Conservation (phyloP, 2,113 vertebrate genomes). For the Porphyrio hochstetteri region DNA sequence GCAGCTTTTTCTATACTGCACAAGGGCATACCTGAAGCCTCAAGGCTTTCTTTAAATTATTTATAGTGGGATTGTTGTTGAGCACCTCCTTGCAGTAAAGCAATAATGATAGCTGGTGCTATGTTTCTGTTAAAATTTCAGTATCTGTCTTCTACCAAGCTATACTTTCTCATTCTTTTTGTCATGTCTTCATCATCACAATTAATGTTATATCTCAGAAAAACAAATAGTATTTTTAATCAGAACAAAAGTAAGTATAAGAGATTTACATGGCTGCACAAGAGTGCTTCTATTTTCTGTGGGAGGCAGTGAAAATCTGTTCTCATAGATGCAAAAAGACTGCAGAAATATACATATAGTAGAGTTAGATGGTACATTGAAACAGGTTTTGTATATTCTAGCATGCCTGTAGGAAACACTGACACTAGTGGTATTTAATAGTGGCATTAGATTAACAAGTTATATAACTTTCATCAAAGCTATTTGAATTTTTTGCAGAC, state of each 20-base stretch:
- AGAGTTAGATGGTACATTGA: background rate
- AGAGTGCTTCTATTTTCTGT: background rate
- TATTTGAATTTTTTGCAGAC: background rate
- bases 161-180: background rate
- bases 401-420: background rate
- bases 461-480: background rate
- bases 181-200: background rate
- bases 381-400: background rate
- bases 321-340: background rate
- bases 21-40: background rate
- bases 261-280: background rate
- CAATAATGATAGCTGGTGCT: background rate
- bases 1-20: background rate
- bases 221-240: background rate
- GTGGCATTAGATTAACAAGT: background rate
- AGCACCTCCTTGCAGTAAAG: background rate
- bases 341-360: background rate
- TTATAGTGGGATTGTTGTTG: background rate
- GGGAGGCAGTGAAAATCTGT: background rate
- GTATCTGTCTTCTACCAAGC: accelerated
- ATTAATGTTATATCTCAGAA: background rate
- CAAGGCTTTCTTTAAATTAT: background rate
- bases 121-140: background rate
- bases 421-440: background rate
- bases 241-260: background rate